Conservation (phyloP, 2,797 vertebrate genomes). For the Tenualosa ilisha region DNA sequence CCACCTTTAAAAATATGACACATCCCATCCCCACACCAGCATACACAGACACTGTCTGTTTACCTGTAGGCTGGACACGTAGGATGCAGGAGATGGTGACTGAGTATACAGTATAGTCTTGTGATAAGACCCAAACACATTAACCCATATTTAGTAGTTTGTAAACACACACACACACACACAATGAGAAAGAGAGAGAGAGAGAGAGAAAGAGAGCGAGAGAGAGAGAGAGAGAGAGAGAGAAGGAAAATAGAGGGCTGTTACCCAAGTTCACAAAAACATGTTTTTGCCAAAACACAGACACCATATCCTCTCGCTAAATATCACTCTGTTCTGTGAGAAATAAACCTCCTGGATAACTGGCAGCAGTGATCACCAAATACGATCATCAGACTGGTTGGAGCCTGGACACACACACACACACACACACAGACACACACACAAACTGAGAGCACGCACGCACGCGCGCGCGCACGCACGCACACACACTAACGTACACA, state of each 20-base stretch:
- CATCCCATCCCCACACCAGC: not conserved
- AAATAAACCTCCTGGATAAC: slow-evolving; percentile 1
- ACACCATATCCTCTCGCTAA: slow-evolving; percentile 28
- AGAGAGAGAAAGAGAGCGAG: not conserved
- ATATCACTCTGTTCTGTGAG: slow-evolving; percentile 10
- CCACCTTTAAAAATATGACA: not conserved
- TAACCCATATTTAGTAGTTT: not conserved
- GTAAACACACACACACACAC: no score
- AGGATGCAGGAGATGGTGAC: not conserved
- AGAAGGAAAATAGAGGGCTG: not conserved
- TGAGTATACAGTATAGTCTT: not conserved
- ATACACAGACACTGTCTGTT: not conserved
- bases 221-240: not conserved
- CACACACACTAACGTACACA: not conserved
- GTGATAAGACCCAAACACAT: not conserved
- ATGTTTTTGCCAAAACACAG: not conserved
- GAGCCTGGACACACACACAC: not conserved
- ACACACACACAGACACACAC: not conserved
- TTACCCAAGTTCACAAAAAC: not conserved
- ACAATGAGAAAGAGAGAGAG: not conserved
- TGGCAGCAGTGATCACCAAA: not conserved
- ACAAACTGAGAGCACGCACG: not conserved
- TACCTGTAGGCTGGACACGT: not conserved
- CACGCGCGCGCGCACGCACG: not conserved
- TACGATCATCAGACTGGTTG: not conserved